Evolutionary conservation across 1,140 invertebrate species (phyloP).

Genomic region (Nasonia giraulti): DNA sequence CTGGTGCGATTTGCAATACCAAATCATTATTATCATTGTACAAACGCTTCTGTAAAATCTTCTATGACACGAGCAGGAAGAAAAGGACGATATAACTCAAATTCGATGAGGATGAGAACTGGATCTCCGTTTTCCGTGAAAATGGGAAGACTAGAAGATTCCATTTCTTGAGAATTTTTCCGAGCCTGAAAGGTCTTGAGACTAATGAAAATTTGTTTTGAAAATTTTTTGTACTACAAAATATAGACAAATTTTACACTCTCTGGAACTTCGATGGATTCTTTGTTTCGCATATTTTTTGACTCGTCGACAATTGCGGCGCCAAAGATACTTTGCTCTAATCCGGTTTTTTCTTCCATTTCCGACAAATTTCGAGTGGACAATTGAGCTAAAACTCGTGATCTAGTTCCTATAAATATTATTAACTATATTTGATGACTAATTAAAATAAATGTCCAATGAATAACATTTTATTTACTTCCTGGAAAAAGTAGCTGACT

Average conservation of each 20-base stretch:
- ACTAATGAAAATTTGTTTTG: no score
- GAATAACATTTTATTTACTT: slow-evolving; percentile 54
- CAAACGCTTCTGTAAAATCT: slow-evolving; percentile 55
- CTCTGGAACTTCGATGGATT: no score
- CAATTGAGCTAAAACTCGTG: slow-evolving; percentile 56
- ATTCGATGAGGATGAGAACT: slow-evolving; percentile 59
- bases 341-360: slow-evolving; percentile 56
- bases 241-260: not conserved
- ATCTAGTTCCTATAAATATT: slow-evolving; percentile 51
- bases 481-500: slow-evolving; percentile 62
- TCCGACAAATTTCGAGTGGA: slow-evolving; percentile 36
- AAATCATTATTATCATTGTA: not conserved
- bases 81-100: slow-evolving; percentile 57
- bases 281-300: not conserved
- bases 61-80: slow-evolving; percentile 40
- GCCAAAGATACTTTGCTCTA: slow-evolving; percentile 52
- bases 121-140: slow-evolving; percentile 53
- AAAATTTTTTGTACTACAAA: not conserved
- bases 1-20: not conserved
- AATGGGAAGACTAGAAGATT: slow-evolving; percentile 38
- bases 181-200: not conserved
- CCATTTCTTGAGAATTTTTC: not conserved
- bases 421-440: not conserved
- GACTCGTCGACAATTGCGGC: not conserved
- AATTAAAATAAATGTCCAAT: not conserved